Conservation (phyloP, 1,140 invertebrate genomes). For the Aleiodes sp. region DNA sequence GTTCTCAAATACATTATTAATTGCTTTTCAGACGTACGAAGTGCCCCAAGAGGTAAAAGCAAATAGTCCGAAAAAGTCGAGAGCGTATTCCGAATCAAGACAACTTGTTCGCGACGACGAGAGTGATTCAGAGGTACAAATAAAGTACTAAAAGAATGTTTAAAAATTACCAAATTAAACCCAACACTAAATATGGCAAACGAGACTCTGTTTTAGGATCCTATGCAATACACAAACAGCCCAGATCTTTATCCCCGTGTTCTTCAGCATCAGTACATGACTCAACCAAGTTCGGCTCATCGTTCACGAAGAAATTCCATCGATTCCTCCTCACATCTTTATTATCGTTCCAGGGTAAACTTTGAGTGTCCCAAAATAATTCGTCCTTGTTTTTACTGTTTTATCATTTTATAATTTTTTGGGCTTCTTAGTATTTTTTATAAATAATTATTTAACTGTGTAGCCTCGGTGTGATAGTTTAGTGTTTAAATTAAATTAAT, state of each 20-base stretch:
- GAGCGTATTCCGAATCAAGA: conserved; percentile 43
- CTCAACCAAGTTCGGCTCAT: conserved; percentile 41
- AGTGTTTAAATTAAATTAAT: conserved; percentile 12
- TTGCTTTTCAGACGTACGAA: conserved; percentile 57
- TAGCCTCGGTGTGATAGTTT: conserved; percentile 54
- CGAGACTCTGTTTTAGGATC: conserved; percentile 59
- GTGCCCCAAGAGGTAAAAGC: conserved; percentile 41
- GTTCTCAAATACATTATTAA: conserved; percentile 4
- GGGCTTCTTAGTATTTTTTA: not conserved
- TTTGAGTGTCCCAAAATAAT: conserved; percentile 4
- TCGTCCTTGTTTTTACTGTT: conserved; percentile 10
- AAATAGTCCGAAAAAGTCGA: conserved; percentile 45
- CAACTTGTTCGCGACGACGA: conserved; percentile 52
- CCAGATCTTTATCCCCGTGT: conserved; percentile 54
- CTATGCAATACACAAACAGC: conserved; percentile 51
- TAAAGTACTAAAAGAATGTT: not conserved
- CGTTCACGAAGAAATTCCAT: conserved; percentile 55
- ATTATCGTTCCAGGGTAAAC: conserved; percentile 64
- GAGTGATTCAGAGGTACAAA: conserved; percentile 59
- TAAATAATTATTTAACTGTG: conserved; percentile 29
- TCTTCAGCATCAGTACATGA: conserved; percentile 46
- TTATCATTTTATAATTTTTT: conserved; percentile 18
- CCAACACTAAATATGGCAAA: conserved; percentile 31
- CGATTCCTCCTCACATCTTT: conserved; percentile 57
- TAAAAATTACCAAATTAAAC: conserved; percentile 23